Base-by-base conservation (phyloP, 2,888 invertebrate species). In the Taphrorychus bicolor region DNA sequence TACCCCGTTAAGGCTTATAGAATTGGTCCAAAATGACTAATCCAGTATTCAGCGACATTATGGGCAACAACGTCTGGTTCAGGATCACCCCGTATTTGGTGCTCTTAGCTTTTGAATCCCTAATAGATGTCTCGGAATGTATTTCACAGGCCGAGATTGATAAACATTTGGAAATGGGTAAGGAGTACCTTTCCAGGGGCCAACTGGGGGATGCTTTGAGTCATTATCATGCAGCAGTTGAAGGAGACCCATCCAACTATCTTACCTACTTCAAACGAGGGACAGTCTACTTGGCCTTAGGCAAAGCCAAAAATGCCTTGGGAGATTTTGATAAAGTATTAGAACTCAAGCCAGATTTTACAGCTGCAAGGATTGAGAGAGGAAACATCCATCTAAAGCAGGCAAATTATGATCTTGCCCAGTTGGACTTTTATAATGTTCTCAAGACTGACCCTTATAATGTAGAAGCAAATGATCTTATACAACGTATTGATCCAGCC, bases 191-290 rank as follows among this genome's bases (percentile, higher is more conserved):
- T 76, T 92, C 95, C 42, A 90, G 91, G 73, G 97, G 98, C 24
- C 97, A 98, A 82, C 88, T 98, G 71, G 91, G 94, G 52, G 98
- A 99, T 85, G 98, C 99, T 7, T 84, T 99, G 56, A 93, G 95
- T 68, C 98, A 99, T 82, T 99, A 97, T 84, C 98, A 99, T 86
- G 94, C 95, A 70, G 99, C 98, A 75, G 95, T 99, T 76, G 97
- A 98, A 86, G 94, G 94, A 11, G 98, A 99, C 83, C 95, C 97
- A 41, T 88, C 87, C 72, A 98, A 98, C 84, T 99, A 98, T 83
- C 87, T 98, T 82, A 97, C 97, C 58, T 94, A 95, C 80, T 99
- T 95, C 82, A 94, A 96, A 82, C 87, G 98, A 75, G 98, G 97
- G 49, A 97, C 98, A 0, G 96, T 97, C 0, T 98, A 95, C 83